Percentiles rank a stretch among this genome's conserved stretches.
These are phyloP conservation scores for Drosophila prolongata DNA, from an alignment of 2,888 invertebrate species.

Conservation along the genomic window DNA sequence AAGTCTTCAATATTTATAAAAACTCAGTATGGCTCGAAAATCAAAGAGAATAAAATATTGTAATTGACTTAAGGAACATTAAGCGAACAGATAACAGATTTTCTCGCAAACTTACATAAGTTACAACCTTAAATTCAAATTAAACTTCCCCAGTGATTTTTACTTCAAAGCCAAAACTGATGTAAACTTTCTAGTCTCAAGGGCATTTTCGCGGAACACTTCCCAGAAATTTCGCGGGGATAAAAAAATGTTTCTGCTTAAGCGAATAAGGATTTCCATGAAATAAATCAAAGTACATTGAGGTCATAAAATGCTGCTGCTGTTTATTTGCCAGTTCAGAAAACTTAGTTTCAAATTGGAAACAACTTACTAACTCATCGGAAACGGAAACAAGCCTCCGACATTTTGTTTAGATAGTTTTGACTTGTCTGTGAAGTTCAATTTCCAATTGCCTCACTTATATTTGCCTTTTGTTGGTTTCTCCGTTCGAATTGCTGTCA, in stretches of 20 bases:
- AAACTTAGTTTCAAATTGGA: conserved; percentile 12
- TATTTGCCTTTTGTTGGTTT: conserved; percentile 6
- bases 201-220: conserved; percentile 4
- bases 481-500: conserved; percentile 1
- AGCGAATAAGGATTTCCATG: not conserved
- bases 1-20: not conserved
- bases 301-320: not conserved
- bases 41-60: not conserved
- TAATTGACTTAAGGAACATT: conserved; percentile 2
- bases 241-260: not conserved
- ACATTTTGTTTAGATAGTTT: conserved; percentile 24
- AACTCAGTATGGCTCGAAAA: not conserved
- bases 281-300: conserved; percentile 6
- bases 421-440: conserved; percentile 10
- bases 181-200: conserved; percentile 12
- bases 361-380: conserved; percentile 19
- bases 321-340: conserved; percentile 5
- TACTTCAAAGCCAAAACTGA: conserved; percentile 16
- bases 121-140: not conserved
- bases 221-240: not conserved
- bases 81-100: not conserved
- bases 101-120: not conserved
- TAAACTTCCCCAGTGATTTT: conserved; percentile 3
- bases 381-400: conserved; percentile 20
- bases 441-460: conserved; percentile 7